Evolutionary conservation across 2,888 invertebrate species (phyloP).

Genomic region (Lithophane ornitopus): DNA sequence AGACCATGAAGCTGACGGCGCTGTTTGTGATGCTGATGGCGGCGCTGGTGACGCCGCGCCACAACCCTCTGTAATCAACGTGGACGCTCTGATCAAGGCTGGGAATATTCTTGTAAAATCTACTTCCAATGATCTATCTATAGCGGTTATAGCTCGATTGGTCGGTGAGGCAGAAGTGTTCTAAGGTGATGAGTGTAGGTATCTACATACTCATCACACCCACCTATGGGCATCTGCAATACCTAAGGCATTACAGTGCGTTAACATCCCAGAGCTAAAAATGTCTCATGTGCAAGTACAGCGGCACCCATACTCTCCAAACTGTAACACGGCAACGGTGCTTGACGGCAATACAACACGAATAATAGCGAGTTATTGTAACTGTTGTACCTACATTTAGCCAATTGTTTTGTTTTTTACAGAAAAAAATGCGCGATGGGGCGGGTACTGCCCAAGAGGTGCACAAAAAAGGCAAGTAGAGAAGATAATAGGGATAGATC

Average conservation of each 20-base stretch:
- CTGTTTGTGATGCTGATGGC: conserved; percentile 40
- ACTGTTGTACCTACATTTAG: neutral
- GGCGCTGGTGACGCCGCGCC: conserved; percentile 30
- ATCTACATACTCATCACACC: neutral
- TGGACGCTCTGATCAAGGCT: conserved; percentile 70
- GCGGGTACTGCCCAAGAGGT: neutral
- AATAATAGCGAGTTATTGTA: neutral
- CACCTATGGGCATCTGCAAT: neutral
- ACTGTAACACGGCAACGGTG: neutral
- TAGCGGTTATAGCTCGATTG: neutral
- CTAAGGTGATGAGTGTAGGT: neutral
- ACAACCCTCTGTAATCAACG: conserved; percentile 12
- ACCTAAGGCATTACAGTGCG: neutral
- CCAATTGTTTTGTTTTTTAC: neutral
- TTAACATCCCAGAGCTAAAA: neutral
- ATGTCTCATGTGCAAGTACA: neutral
- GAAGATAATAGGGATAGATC: neutral
- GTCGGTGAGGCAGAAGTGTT: neutral
- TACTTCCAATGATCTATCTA: neutral
- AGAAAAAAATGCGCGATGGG: neutral
- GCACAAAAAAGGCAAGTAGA: neutral
- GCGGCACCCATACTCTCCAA: neutral
- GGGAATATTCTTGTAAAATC: conserved; percentile 71
- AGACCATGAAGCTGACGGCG: conserved; percentile 25
- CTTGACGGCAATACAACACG: neutral